These are phyloP conservation scores for Mastomys natalensis DNA, from an alignment of 2,113 vertebrate genomes.

Conservation along the genomic window DNA sequence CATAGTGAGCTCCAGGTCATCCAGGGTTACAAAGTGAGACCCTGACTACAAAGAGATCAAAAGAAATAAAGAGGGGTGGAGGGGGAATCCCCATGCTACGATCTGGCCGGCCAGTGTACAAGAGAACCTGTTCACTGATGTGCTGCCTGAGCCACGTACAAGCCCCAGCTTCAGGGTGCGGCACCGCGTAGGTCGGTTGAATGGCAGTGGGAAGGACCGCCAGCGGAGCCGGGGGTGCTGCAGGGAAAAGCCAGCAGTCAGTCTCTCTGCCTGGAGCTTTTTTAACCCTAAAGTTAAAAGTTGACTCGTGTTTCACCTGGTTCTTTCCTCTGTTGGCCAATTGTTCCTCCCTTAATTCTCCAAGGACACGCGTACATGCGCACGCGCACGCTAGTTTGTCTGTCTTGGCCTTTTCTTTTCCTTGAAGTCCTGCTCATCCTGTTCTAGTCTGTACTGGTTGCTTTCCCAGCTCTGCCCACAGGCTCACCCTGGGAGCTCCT, in stretches of 20 bases:
- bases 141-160: neutral
- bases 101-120: neutral
- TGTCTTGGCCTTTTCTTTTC: neutral
- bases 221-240: neutral
- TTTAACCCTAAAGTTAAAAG: neutral
- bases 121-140: neutral
- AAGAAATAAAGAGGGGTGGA: neutral
- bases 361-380: too few relatives aligned
- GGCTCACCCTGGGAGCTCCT: neutral
- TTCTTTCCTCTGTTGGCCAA: neutral
- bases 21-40: neutral
- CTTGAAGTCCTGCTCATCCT: neutral
- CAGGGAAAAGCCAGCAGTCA: neutral
- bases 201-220: neutral
- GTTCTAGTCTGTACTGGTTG: neutral
- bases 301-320: neutral
- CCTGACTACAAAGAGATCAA: neutral
- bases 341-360: neutral
- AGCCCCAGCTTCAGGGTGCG: neutral
- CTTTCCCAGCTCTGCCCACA: neutral
- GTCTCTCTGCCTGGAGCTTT: neutral
- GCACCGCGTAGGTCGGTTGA: too few relatives aligned
- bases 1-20: neutral
- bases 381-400: too few relatives aligned
- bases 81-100: neutral